A percentile compares a stretch with the other conserved stretches of the same genome.
These are phyloP conservation scores for Spicauda simplicius DNA, from an alignment of 2,888 invertebrate species.

Conservation along the genomic window DNA sequence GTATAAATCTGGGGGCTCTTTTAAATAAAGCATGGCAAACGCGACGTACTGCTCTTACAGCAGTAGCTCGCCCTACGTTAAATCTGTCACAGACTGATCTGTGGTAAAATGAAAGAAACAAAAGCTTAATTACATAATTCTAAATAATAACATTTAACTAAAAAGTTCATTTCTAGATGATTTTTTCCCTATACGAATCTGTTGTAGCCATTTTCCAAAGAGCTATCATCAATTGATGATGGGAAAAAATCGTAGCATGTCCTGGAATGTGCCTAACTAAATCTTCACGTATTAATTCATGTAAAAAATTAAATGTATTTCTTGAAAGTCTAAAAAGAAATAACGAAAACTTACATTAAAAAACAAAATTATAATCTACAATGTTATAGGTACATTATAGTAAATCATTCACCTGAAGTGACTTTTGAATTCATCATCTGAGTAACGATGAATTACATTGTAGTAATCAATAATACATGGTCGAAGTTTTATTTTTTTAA, in stretches of 20 bases:
- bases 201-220: conserved; percentile 6
- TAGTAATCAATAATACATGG: no score
- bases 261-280: background rate
- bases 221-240: conserved; percentile 9
- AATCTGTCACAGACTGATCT: conserved; percentile 3
- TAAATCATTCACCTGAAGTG: no score
- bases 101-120: background rate
- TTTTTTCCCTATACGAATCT: background rate
- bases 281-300: background rate
- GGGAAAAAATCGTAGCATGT: background rate
- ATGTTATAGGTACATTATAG: no score
- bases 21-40: background rate
- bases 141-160: no score
- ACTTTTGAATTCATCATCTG: no score
- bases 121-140: no score
- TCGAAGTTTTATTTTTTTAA: no score
- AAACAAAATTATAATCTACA: no score
- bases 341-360: no score
- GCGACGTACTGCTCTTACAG: conserved; percentile 4
- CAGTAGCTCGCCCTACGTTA: conserved; percentile 8
- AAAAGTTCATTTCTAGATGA: no score
- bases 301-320: background rate
- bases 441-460: no score
- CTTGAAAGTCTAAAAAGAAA: conserved; percentile 6
- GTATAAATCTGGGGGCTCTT: conserved; percentile 13